Base-by-base conservation (phyloP, 2,113 vertebrate genomes). In the Lepidothrix coronata region DNA sequence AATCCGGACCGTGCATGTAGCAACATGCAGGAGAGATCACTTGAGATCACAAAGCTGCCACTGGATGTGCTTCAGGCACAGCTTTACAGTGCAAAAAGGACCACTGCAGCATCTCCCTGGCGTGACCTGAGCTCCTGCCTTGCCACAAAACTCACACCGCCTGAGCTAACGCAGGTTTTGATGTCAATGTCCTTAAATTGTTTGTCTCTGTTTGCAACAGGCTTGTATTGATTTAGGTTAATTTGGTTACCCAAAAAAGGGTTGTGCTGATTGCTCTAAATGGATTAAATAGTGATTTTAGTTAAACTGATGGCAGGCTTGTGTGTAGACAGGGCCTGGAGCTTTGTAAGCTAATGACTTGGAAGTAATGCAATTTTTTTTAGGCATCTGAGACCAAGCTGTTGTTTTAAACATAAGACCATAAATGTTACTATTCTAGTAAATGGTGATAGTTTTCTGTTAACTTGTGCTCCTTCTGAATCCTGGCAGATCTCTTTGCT, bases 331-430 rank as follows among this genome's bases (percentile, higher is more conserved):
- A 96, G 77, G 87, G 91, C 93, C 95, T 97, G 96, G 84, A 96
- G 94, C 93, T 96, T 91, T 96, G 91, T 87, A 95, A 95, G 93
- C 58, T 96, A 95, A 97, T 97, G 94, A 85, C 87, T 95, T 97
- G 95, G 89, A 94, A 89, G 66, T 85, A 89, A 72, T 68, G 71
- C 84, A 72, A 66, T 65, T 2, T 88, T 70, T 94, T 88, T 94
- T 44, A 81, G 73, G 14, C 52, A 85, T 77, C 84, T 93, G 91
- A 92, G 70, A 46, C 37, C 73, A 91, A 95, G 87, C 66, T 73
- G 66, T 67, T 93, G 28, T 75, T 93, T 92, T 81, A 77, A 89
- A 81, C 81, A 37, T 14, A 84, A 85, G 65, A 41, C 41, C 0
- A 0, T 55, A 83, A 94, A 51, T 84, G 86, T 89, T 91, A 78